These are phyloP conservation scores for Stichodactyla helianthus DNA, from an alignment of 64 coral and sea anemone species.

Conservation along the genomic window DNA sequence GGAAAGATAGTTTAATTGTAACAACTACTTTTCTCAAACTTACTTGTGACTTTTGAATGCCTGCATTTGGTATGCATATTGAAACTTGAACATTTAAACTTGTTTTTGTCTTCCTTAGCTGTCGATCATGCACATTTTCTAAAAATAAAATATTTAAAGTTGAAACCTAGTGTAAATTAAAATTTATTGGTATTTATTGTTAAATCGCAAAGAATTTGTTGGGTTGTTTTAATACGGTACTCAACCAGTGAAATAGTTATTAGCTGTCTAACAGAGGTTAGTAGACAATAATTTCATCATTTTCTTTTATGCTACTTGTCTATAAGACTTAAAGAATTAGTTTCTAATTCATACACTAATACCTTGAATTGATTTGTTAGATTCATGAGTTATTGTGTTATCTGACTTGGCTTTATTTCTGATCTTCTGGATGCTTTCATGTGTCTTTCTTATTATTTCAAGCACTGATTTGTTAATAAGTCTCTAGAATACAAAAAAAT, in stretches of 20 bases:
- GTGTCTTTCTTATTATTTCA: conserved; percentile 25
- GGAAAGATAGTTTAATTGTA: neutral
- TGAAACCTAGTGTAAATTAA: too few relatives aligned
- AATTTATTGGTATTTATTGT: neutral
- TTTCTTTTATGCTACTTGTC: neutral
- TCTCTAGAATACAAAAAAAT: neutral
- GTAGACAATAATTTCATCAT: too few relatives aligned
- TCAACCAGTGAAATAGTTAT: too few relatives aligned
- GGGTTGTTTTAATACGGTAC: neutral
- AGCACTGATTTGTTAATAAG: conserved; percentile 17
- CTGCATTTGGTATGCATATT: conserved; percentile 6
- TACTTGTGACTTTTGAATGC: conserved; percentile 18
- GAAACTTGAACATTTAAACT: conserved; percentile 17
- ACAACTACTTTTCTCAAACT: neutral
- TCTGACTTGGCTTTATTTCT: neutral
- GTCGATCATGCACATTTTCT: neutral
- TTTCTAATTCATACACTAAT: neutral
- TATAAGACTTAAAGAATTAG: neutral
- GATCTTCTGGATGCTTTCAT: neutral
- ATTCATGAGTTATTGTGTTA: neutral
- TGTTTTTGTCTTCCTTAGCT: neutral
- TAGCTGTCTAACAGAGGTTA: too few relatives aligned
- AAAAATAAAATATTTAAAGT: neutral
- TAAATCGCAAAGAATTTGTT: neutral
- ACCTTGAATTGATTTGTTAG: neutral